Evolutionary conservation across 2,888 invertebrate genomes (phyloP), one percentile per base, ranked within the genome.

Genomic region (Sminthurinus aureus): DNA sequence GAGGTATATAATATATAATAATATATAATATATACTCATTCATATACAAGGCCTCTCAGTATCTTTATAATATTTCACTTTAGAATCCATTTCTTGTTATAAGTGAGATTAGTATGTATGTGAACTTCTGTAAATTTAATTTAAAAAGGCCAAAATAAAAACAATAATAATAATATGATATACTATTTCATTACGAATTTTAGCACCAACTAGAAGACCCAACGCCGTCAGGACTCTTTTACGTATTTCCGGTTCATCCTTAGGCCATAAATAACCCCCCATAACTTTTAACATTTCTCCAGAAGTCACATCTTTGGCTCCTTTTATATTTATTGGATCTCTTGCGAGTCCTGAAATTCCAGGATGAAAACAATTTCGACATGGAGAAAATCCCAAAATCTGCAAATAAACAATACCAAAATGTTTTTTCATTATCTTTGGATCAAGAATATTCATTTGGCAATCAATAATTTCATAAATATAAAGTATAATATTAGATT

Each of bases 201-300:
- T 97, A 52, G 96, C 96, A 69, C 94, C 94, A 80, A 95, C 93
- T 80, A 97, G 91, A 76, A 97, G 92, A 0, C 94, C 93, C 78
- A 97, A 90, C 9, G 99, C 97, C 74, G 96, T 89, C 89, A 95
- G 93, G 22, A 99, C 99, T 86, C 98, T 93, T 86, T 93, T 92
- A 88, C 93, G 92, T 85, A 96, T 94, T 88, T 93, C 92, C 84
- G 92, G 91, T 89, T 97, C 95, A 90, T 96, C 95, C 94, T 96
- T 95, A 50, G 99, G 99, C 99, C 99, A 99, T 83, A 99, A 95
- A 91, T 98, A 97, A 79, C 93, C 93, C 90, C 96, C 90, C 97
- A 99, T 98, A 79, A 95, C 95, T 87, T 93, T 93, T 51, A 98
- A 90, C 95, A 98, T 98, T 89, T 96, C 94, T 88, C 89, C 91